phyloP scores from a whole-genome alignment of 2,113 vertebrate genomes.

The Nerophis ophidion region DNA sequence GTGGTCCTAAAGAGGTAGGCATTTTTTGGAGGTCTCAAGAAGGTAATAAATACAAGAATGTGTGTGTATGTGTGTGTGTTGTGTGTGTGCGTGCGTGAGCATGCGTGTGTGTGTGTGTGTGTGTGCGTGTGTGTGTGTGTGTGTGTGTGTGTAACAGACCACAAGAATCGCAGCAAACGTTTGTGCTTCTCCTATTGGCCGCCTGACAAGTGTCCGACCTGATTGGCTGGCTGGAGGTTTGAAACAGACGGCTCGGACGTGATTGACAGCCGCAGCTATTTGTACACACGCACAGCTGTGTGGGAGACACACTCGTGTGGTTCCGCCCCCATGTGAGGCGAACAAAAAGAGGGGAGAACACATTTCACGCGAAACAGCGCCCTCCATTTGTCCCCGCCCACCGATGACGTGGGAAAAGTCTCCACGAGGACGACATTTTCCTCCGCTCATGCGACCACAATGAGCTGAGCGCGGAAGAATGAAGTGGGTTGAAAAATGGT shows the following conservation, averaged over 20 bases:
- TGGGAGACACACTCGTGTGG: slow-evolving; percentile 35
- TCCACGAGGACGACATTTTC: slow-evolving; percentile 4
- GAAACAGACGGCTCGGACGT: slow-evolving; percentile 50
- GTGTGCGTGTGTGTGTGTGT: slow-evolving; percentile 12
- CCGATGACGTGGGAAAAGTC: slow-evolving; percentile 7
- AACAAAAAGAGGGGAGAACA: no score
- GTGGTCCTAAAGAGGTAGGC: no score
- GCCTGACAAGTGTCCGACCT: slow-evolving; percentile 8
- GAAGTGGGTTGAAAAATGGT: background rate
- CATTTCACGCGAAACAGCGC: background rate
- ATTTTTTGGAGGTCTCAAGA: no score
- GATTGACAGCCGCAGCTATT: slow-evolving; percentile 35
- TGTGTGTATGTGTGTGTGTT: no score
- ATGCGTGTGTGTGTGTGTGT: background rate
- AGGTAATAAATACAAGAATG: no score
- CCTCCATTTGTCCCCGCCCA: background rate
- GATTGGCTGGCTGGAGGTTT: slow-evolving; percentile 36
- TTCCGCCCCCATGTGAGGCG: background rate
- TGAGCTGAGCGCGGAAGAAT: slow-evolving; percentile 5
- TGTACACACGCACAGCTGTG: slow-evolving; percentile 1
- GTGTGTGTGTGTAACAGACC: slow-evolving; percentile 16
- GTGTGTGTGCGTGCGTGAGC: background rate
- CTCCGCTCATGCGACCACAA: slow-evolving; percentile 5
- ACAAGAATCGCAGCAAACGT: slow-evolving; percentile 25
- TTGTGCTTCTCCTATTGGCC: slow-evolving; percentile 24